Evolutionary conservation across 2,113 vertebrate genomes (phyloP).

Genomic region (Cyphomyrus discorhynchus): DNA sequence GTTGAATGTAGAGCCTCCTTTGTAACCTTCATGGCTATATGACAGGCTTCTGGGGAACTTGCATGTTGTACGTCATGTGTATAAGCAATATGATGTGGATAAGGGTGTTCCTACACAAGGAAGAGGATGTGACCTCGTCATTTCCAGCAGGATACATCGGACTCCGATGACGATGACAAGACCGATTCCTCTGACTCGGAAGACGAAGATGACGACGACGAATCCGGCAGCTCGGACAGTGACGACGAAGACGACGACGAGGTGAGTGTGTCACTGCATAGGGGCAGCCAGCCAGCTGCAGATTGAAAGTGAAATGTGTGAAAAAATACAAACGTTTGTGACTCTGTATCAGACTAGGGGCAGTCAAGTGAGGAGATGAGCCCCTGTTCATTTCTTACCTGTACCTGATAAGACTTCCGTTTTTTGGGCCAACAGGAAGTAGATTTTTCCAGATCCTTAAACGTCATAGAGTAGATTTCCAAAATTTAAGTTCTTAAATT

Average conservation of each 20-base stretch:
- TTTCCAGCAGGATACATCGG: slow-evolving; percentile 25
- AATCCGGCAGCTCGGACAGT: slow-evolving; percentile 22
- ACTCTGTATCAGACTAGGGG: too few relatives aligned
- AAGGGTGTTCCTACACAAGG: neutral
- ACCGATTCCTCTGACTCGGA: slow-evolving; percentile 20
- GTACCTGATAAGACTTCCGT: too few relatives aligned
- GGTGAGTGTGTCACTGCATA: neutral
- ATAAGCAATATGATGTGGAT: neutral
- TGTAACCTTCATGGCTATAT: neutral
- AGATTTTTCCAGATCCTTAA: too few relatives aligned
- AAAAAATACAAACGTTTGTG: too few relatives aligned
- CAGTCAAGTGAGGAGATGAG: too few relatives aligned
- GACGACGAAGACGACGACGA: slow-evolving; percentile 11
- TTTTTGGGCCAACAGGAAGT: too few relatives aligned
- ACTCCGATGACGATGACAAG: slow-evolving; percentile 28
- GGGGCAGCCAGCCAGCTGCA: neutral
- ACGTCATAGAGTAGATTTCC: too few relatives aligned
- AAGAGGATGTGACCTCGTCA: neutral
- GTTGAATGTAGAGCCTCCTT: neutral
- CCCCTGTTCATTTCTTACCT: too few relatives aligned
- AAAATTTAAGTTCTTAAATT: too few relatives aligned
- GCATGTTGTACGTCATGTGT: neutral
- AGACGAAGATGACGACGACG: slow-evolving; percentile 18
- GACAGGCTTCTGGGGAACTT: neutral
- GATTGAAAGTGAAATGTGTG: neutral